Base-by-base conservation (phyloP, 2,888 invertebrate species). In the Trachelus troglodyta region DNA sequence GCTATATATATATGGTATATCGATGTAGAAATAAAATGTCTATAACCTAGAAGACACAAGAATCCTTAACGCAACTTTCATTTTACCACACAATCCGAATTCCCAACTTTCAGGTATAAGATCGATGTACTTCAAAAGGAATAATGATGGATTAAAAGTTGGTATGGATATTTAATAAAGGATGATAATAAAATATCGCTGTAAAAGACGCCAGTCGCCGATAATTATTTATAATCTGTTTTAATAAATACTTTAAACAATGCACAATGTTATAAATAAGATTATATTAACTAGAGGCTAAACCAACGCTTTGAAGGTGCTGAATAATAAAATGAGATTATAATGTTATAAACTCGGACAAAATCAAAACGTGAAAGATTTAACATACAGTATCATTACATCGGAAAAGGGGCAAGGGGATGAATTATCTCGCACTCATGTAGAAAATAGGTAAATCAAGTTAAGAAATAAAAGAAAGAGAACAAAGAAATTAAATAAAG, bases 171-270 rank as follows among this genome's bases (percentile, higher is more conserved):
- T 56, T 23, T 23, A 23, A 56, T 23, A 23, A 56, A 9, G 56
- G 56, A 6, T 56, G 9, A 56, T 1, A 56, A 56, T 6, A 56
- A 56, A 56, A 9, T 9, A 56, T 56, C 9, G 9, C 6, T 56
- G 23, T 23, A 2, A 15, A 1, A 56, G 23, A 23, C 56, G 2
- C 23, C 56, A 56, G 1, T 23, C 23, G 56, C 15, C 56, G 2
- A 6, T 56, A 56, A 56, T 56, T 56, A 84, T 84, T 86, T 85
- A 83, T 83, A 85, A 82, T 80, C 84, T 83, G 80, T 83, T 87
- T 89, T 86, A 90, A 89, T 90, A 89, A 89, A 90, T 89, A 90
- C 84, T 83, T 86, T 86, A 85, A 90, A 85, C 85, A 86, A 87
- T 88, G 84, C 87, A 87, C 86, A 87, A 88, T 84, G 86, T 85